Percentiles rank a stretch among this genome's conserved stretches.
phyloP scores from a whole-genome alignment of 2,797 vertebrate species.

The Denticeps clupeoides region DNA sequence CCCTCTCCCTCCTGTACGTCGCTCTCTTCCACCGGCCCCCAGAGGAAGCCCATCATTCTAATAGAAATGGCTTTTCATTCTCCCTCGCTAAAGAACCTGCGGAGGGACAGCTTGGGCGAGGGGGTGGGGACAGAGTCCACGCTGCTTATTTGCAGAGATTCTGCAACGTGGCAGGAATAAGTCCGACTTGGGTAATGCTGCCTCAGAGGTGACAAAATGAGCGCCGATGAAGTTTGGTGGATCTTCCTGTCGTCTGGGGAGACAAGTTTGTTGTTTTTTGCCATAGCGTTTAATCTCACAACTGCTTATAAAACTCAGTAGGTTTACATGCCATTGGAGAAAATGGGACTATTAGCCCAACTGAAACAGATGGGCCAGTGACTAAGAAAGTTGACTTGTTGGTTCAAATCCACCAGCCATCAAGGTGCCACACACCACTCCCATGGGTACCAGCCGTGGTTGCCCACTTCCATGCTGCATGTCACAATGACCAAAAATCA shows the following conservation, averaged over 20 bases:
- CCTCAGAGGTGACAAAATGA: constrained; percentile 9
- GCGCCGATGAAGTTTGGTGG: constrained; percentile 18
- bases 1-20: constrained; percentile 9
- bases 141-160: constrained; percentile 45
- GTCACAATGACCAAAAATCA: too few relatives aligned
- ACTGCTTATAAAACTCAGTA: too few relatives aligned
- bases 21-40: constrained; percentile 24
- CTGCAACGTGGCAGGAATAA: constrained; percentile 40
- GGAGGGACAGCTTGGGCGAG: neutral
- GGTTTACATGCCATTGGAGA: too few relatives aligned
- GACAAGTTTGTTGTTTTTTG: too few relatives aligned
- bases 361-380: too few relatives aligned
- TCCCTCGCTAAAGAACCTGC: constrained; percentile 30
- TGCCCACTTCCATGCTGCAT: too few relatives aligned
- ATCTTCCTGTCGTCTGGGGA: constrained; percentile 15
- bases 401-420: too few relatives aligned
- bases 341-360: too few relatives aligned
- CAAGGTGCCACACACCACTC: too few relatives aligned
- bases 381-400: too few relatives aligned
- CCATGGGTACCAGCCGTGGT: too few relatives aligned
- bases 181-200: constrained; percentile 35
- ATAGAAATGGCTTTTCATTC: constrained; percentile 41
- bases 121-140: neutral
- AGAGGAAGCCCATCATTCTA: constrained; percentile 39
- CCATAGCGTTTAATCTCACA: too few relatives aligned